Conservation (phyloP, 2,797 vertebrate genomes). For the Tarsius wallacei region DNA sequence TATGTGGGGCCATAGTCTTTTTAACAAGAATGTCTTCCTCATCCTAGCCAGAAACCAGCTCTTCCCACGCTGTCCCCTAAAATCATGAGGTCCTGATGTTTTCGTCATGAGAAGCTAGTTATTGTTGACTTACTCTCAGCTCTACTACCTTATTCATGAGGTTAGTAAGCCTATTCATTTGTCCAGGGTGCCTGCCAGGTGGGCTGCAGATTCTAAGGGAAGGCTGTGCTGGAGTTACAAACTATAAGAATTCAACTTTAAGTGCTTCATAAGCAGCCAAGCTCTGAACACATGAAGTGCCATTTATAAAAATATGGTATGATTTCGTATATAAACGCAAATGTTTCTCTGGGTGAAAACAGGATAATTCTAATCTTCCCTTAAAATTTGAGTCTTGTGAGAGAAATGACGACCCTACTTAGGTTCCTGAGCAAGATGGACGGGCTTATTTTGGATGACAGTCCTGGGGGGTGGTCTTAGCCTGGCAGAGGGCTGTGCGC, state of each 20-base stretch:
- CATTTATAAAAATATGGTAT: not conserved
- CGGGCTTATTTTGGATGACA: conserved; percentile 19
- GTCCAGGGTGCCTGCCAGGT: not conserved
- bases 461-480: not conserved
- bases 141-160: not conserved
- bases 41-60: not conserved
- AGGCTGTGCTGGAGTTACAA: conserved; percentile 55
- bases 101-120: not conserved
- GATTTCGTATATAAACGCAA: conserved; percentile 66
- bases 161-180: conserved; percentile 51
- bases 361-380: conserved; percentile 30
- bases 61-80: not conserved
- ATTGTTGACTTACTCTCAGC: not conserved
- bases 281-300: not conserved
- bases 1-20: not conserved
- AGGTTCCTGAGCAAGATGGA: not conserved
- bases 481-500: not conserved
- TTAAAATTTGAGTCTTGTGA: conserved; percentile 52
- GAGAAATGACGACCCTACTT: not conserved
- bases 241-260: not conserved
- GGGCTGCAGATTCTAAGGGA: not conserved
- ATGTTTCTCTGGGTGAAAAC: not conserved
- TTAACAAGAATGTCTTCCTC: not conserved
- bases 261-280: not conserved
- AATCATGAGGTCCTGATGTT: not conserved